Evolutionary conservation across 2,888 invertebrate genomes (phyloP).

Genomic region (Troides oblongomaculatus): DNA sequence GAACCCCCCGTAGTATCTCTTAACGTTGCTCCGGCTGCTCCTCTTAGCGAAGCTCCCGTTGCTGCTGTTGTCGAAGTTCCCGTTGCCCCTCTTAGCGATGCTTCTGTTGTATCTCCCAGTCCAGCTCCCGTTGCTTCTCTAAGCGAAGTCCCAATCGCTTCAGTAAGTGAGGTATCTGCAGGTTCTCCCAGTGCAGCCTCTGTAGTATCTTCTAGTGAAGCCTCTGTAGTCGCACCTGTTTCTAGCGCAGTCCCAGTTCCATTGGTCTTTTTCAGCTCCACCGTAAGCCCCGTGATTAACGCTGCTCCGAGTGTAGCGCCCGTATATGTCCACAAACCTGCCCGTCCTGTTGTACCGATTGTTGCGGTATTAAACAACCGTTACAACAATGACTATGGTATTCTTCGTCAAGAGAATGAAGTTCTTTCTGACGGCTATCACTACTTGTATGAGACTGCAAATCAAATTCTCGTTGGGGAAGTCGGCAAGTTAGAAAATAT

Average conservation of each 20-base stretch:
- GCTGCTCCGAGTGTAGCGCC: constrained; percentile 22
- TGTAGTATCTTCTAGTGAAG: constrained; percentile 1
- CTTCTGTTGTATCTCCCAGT: not conserved
- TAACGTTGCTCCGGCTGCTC: constrained; percentile 24
- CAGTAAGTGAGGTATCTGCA: not conserved
- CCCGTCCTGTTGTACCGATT: constrained; percentile 26
- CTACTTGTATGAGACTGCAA: constrained; percentile 74
- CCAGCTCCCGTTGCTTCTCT: not conserved
- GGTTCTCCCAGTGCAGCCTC: not conserved
- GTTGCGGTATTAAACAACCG: constrained; percentile 23
- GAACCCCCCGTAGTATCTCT: not conserved
- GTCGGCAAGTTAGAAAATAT: constrained; percentile 61
- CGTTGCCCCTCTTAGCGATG: constrained; percentile 12
- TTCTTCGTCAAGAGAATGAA: constrained; percentile 67
- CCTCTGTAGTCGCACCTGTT: constrained; percentile 5
- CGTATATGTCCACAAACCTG: constrained; percentile 10
- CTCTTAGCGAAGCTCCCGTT: not conserved
- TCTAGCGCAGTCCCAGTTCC: constrained; percentile 18
- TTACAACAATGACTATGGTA: constrained; percentile 67
- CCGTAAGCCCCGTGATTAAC: constrained; percentile 5
- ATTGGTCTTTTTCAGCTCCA: constrained; percentile 21
- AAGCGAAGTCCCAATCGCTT: not conserved
- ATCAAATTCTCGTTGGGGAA: constrained; percentile 72
- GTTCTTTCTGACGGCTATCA: constrained; percentile 65
- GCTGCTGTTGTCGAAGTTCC: not conserved